phyloP scores from a whole-genome alignment of 1,140 invertebrate species.

The Chrysomallon squamiferum region DNA sequence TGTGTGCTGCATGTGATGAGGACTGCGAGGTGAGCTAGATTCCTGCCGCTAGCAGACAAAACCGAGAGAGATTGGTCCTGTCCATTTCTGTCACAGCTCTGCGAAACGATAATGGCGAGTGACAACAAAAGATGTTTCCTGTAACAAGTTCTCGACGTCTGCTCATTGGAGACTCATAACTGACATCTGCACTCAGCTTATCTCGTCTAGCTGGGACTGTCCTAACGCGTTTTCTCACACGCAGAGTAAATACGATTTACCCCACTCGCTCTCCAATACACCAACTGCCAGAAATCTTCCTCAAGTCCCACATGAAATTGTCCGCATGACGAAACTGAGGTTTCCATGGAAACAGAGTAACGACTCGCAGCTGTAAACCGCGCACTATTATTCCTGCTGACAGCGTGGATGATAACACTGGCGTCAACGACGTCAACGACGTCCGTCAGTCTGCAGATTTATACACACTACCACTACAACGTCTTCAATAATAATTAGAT shows the following conservation, averaged over 20 bases:
- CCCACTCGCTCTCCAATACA: not conserved
- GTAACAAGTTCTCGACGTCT: not conserved
- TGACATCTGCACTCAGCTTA: constrained; percentile 1
- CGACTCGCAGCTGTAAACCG: not conserved
- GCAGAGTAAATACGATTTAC: constrained; percentile 7
- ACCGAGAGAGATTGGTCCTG: no score
- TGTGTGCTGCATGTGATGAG: no score
- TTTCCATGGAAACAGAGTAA: constrained; percentile 23
- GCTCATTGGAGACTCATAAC: not conserved
- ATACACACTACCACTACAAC: no score
- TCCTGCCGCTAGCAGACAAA: no score
- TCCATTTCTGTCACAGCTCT: no score
- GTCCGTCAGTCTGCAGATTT: no score
- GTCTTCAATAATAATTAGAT: no score
- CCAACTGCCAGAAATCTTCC: not conserved
- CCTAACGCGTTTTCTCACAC: not conserved
- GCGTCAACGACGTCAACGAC: no score
- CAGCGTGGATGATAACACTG: constrained; percentile 5
- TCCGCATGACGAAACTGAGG: constrained; percentile 26
- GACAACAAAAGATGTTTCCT: not conserved
- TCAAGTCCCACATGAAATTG: constrained; percentile 25
- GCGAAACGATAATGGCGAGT: no score
- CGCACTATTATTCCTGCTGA: constrained; percentile 12
- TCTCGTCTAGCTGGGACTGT: not conserved
- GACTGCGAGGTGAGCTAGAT: no score